Evolutionary conservation across 2,888 invertebrate species (phyloP), one percentile per base, ranked within the genome.

Genomic region (Ormia ochracea): DNA sequence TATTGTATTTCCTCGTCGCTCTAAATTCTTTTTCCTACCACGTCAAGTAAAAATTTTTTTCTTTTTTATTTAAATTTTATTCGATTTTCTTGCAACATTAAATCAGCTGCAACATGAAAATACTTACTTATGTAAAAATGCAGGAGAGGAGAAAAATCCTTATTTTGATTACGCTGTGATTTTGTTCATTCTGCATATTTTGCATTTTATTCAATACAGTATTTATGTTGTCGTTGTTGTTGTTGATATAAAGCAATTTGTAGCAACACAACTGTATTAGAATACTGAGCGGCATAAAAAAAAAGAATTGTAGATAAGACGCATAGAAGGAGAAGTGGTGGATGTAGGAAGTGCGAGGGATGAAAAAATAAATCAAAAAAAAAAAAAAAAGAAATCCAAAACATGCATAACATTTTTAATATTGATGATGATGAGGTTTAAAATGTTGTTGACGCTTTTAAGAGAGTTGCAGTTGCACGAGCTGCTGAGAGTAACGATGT

Each of bases 111-210:
- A 58, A 45, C 10, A 45, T 33, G 9, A 19, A 58, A 58, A 7
- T 3, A 45, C 9, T 10, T 19, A 19, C 7, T 41, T 36, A 36
- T 6, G 33, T 33, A 33, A 56, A 56, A 45, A 45, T 33, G 10
- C 3, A 17, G 10, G 33, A 7, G 2, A 45, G 17, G 45, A 26
- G 14, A 7, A 36, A 21, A 41, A 56, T 33, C 52, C 21, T 33
- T 48, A 33, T 58, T 45, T 14, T 28, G 73, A 73, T 73, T 65
- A 73, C 63, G 58, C 65, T 50, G 48, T 48, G 48, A 74, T 74
- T 73, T 73, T 43, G 52, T 72, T 52, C 31, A 52, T 73, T 73
- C 41, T 74, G 65, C 74, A 58, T 74, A 74, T 58, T 74, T 65
- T 65, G 65, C 65, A 66, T 74, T 74, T 66, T 66, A 48, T 74